Evolutionary conservation across 2,888 invertebrate species (phyloP).

Genomic region (Machimus atricapillus): DNA sequence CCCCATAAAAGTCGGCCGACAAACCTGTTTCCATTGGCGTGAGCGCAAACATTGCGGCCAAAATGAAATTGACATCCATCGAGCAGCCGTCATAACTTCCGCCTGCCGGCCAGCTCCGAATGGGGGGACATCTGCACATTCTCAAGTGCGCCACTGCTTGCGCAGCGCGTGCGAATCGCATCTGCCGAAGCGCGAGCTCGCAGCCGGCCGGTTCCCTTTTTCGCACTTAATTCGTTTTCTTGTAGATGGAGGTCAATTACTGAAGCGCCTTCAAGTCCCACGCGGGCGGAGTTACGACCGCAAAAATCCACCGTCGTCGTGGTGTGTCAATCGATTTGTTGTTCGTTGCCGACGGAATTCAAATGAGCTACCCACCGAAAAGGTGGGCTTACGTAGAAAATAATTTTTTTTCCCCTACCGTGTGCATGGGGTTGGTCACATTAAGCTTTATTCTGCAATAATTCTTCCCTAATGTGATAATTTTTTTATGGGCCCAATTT

Average conservation of each 20-base stretch:
- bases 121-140: slow-evolving; percentile 8
- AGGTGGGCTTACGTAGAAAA: neutral
- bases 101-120: neutral
- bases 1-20: neutral
- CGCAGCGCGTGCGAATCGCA: neutral
- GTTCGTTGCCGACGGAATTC: neutral
- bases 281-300: neutral
- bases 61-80: neutral
- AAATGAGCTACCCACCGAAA: neutral
- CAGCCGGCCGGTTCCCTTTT: neutral
- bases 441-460: neutral
- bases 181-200: neutral
- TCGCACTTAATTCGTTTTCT: neutral
- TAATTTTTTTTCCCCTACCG: neutral
- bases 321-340: neutral
- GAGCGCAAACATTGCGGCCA: neutral
- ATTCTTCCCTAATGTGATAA: neutral
- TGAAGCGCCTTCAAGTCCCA: neutral
- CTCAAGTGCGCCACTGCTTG: neutral
- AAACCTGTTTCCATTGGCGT: neutral
- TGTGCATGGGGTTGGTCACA: neutral
- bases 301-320: neutral
- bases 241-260: neutral
- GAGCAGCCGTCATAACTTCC: neutral
- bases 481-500: neutral